Percentiles rank a stretch among this genome's conserved stretches.
Conservation (phyloP, 2,888 invertebrate genomes). For the Amphipyra tragopoginis region DNA sequence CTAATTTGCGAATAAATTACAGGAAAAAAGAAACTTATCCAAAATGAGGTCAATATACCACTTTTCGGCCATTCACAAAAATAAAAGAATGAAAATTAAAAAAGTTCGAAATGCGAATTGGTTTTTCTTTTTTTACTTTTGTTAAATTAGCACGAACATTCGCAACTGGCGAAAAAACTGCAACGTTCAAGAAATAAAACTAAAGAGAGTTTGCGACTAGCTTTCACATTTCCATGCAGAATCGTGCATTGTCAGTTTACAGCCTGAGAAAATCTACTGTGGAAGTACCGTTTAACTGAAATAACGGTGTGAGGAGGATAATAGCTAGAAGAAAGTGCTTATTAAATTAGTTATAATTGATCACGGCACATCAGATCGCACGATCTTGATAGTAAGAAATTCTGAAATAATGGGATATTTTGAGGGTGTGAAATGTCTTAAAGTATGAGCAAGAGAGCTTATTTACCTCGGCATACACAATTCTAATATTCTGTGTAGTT, state of each 20-base stretch:
- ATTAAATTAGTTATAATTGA: not conserved
- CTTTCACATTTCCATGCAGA: slow-evolving; percentile 41
- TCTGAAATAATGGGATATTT: too few species aligned
- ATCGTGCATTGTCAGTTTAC: slow-evolving; percentile 16
- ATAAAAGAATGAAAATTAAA: slow-evolving; percentile 1
- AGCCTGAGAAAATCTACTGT: not conserved
- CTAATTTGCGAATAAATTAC: too few species aligned
- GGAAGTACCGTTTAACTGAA: not conserved
- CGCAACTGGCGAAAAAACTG: slow-evolving; percentile 20
- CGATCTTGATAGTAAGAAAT: not conserved
- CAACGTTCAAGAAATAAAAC: slow-evolving; percentile 8
- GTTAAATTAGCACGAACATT: slow-evolving; percentile 24
- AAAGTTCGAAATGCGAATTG: slow-evolving; percentile 12
- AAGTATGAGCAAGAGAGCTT: too few species aligned
- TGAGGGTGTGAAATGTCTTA: too few species aligned
- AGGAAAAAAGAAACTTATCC: not conserved
- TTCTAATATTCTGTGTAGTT: too few species aligned
- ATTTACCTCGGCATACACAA: too few species aligned
- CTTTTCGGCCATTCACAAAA: slow-evolving; percentile 23
- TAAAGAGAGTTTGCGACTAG: slow-evolving; percentile 7
- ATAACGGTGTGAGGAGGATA: too few species aligned
- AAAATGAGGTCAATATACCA: slow-evolving; percentile 12
- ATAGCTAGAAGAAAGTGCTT: too few species aligned
- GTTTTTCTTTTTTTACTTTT: slow-evolving; percentile 10
- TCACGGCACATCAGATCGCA: not conserved